Conservation (phyloP, 1,140 invertebrate species). For the Venustaconcha ellipsiformis region DNA sequence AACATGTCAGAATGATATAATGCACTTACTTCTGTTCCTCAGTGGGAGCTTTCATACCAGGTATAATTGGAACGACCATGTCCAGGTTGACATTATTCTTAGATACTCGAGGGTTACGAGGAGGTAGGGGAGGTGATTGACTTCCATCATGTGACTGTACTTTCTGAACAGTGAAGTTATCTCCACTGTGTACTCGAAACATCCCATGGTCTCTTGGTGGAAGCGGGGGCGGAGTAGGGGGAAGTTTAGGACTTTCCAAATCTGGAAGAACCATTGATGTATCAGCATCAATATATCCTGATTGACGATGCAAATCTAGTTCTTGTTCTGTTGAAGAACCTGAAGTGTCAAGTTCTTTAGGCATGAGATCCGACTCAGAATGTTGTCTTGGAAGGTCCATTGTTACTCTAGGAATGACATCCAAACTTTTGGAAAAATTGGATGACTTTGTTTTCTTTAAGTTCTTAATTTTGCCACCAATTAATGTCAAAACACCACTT, state of each 20-base stretch:
- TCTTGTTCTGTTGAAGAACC: too few species aligned
- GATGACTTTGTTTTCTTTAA: conserved; percentile 23
- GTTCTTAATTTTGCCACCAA: conserved; percentile 26
- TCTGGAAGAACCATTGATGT: too few species aligned
- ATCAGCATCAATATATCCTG: too few species aligned
- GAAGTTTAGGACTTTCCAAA: background rate
- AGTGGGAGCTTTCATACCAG: background rate
- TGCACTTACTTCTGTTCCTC: too few species aligned
- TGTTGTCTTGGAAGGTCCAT: too few species aligned
- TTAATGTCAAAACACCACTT: conserved; percentile 10
- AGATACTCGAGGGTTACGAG: conserved; percentile 22
- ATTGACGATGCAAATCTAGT: too few species aligned
- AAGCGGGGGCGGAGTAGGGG: conserved; percentile 11
- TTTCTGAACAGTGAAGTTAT: background rate
- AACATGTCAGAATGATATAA: too few species aligned
- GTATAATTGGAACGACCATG: conserved; percentile 22
- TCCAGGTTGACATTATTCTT: conserved; percentile 21
- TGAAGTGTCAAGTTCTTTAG: too few species aligned
- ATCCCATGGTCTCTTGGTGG: conserved; percentile 17
- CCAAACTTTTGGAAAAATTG: conserved; percentile 18
- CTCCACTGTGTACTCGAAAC: conserved; percentile 1
- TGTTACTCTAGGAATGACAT: background rate
- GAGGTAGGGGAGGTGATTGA: conserved; percentile 14
- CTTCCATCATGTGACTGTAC: background rate
- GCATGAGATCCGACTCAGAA: too few species aligned